Evolutionary conservation across 2,888 invertebrate genomes (phyloP), one percentile per base, ranked within the genome.

Genomic region (Rhagophthalmus giganteus): DNA sequence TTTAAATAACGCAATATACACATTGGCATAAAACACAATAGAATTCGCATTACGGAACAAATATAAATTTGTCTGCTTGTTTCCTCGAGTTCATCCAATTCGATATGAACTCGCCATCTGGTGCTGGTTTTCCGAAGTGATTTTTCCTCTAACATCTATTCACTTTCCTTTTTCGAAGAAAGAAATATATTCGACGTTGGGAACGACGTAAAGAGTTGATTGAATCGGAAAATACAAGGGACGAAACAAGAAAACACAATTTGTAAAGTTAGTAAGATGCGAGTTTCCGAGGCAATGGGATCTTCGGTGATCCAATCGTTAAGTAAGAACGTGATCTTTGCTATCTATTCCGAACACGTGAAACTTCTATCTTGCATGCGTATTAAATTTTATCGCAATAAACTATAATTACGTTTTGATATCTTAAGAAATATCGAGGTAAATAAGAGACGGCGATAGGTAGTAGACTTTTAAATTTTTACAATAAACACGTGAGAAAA

Each of bases 201-300:
- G 25, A 24, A 38, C 25, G 45, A 55, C 54, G 52, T 56, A 54
- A 38, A 56, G 40, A 61, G 60, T 61, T 67, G 68, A 70, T 70
- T 69, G 69, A 69, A 70, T 70, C 69, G 66, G 68, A 63, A 70
- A 66, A 64, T 65, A 60, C 61, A 60, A 61, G 60, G 55, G 66
- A 61, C 69, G 68, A 71, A 70, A 72, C 71, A 71, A 72, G 72
- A 71, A 71, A 73, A 72, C 68, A 71, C 72, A 73, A 72, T 73
- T 73, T 73, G 71, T 73, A 66, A 69, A 72, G 71, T 72, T 70
- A 68, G 68, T 60, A 64, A 62, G 66, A 65, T 62, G 69, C 63
- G 64, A 64, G 64, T 64, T 61, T 62, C 58, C 28, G 60, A 58
- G 58, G 60, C 63, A 63, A 65, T 62, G 62, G 63, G 65, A 65